Conservation (phyloP, 2,113 vertebrate genomes). For the Isichthys henryi region DNA sequence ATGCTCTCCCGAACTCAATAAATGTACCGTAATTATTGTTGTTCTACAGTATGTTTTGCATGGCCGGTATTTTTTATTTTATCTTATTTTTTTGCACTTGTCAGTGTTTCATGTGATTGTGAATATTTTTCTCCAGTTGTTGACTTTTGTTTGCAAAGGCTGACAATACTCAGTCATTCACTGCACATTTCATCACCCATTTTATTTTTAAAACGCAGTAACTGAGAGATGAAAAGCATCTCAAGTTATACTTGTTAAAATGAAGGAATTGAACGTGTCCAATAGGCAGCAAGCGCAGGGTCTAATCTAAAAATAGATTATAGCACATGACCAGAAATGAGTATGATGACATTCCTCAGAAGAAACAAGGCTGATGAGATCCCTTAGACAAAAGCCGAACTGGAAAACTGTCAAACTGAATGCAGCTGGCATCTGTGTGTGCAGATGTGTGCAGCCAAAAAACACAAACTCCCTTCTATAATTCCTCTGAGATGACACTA, state of each 20-base stretch:
- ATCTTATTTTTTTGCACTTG: neutral
- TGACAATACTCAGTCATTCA: neutral
- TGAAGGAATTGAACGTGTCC: neutral
- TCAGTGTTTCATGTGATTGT: neutral
- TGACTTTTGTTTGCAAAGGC: neutral
- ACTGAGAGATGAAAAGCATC: neutral
- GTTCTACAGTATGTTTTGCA: neutral
- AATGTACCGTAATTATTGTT: neutral
- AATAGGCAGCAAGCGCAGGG: neutral
- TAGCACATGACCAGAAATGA: neutral
- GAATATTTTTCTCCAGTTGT: neutral
- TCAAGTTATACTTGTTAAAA: neutral
- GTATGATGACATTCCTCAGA: neutral
- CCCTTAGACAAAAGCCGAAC: neutral
- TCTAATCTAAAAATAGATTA: neutral
- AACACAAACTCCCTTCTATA: neutral
- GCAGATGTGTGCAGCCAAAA: neutral
- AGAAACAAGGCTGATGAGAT: neutral
- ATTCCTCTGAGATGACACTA: conserved; percentile 17
- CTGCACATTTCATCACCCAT: neutral
- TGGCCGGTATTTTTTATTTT: neutral
- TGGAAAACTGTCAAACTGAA: neutral
- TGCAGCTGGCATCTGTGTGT: conserved; percentile 17
- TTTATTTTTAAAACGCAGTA: neutral
- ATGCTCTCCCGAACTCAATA: neutral